phyloP scores from a whole-genome alignment of 2,888 invertebrate genomes.

The Tenthredo amoena region DNA sequence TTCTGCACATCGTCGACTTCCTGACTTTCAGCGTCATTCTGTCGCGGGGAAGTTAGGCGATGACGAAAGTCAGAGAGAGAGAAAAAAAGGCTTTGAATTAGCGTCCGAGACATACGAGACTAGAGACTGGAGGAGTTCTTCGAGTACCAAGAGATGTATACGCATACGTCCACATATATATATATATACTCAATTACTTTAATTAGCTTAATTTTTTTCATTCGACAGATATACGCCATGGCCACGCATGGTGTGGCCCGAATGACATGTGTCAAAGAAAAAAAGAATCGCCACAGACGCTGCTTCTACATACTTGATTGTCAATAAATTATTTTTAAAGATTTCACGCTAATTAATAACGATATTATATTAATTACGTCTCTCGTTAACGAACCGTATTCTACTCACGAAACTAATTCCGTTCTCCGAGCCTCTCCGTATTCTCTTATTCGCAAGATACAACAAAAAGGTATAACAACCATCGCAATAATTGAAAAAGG shows the following conservation, averaged over 20 bases:
- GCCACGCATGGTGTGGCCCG: background rate
- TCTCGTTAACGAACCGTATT: background rate
- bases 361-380: background rate
- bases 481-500: background rate
- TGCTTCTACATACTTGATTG: background rate
- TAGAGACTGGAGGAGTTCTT: background rate
- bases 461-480: background rate
- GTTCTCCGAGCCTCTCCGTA: background rate
- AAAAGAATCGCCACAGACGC: background rate
- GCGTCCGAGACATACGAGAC: slow-evolving; percentile 9
- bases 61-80: background rate
- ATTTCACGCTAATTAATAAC: background rate
- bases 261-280: background rate
- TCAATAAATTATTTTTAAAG: background rate
- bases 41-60: background rate
- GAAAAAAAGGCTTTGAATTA: slow-evolving; percentile 4
- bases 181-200: slow-evolving; percentile 30
- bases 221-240: background rate
- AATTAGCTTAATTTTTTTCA: slow-evolving; percentile 26
- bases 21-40: slow-evolving; percentile 15
- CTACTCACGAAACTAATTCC: background rate
- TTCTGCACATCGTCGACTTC: background rate
- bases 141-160: background rate
- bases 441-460: background rate
- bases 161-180: background rate